phyloP scores from a whole-genome alignment of 2,797 vertebrate species.

The Ceyx erithaca region DNA sequence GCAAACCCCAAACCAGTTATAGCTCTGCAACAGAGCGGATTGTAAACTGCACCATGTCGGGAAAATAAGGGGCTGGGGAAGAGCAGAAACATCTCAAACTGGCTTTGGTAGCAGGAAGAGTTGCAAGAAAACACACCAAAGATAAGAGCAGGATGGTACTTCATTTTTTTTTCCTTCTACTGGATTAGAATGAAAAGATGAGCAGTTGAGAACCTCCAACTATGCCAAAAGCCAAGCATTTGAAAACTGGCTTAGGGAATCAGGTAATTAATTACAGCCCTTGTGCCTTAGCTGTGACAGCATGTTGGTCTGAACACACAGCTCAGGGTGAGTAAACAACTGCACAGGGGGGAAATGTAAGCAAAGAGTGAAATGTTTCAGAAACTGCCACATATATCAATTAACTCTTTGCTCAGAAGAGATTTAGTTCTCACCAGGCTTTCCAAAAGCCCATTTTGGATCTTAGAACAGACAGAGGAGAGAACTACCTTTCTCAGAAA shows the following conservation, averaged over 20 bases:
- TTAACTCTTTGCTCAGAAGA: conserved; percentile 29
- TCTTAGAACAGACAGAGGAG: neutral
- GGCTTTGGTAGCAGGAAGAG: neutral
- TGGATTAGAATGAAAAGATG: neutral
- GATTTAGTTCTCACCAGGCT: neutral
- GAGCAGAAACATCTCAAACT: neutral
- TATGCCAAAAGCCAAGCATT: neutral
- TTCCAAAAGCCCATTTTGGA: neutral
- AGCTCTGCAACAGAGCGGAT: neutral
- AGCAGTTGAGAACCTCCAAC: neutral
- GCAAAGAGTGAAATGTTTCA: neutral
- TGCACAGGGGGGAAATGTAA: conserved; percentile 24
- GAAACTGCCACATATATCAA: neutral
- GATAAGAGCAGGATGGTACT: neutral
- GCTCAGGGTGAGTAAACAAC: conserved; percentile 28
- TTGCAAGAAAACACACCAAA: neutral
- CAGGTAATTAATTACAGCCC: conserved; percentile 30
- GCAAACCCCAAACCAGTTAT: neutral
- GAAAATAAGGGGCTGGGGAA: neutral
- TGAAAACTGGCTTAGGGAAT: conserved; percentile 9
- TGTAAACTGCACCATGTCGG: neutral
- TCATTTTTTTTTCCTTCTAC: neutral
- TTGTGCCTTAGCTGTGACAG: neutral
- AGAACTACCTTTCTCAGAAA: neutral
- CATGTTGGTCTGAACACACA: neutral